phyloP scores from a whole-genome alignment of 92 coral and sea anemone genomes.

The Chrysogorgia sp. region DNA sequence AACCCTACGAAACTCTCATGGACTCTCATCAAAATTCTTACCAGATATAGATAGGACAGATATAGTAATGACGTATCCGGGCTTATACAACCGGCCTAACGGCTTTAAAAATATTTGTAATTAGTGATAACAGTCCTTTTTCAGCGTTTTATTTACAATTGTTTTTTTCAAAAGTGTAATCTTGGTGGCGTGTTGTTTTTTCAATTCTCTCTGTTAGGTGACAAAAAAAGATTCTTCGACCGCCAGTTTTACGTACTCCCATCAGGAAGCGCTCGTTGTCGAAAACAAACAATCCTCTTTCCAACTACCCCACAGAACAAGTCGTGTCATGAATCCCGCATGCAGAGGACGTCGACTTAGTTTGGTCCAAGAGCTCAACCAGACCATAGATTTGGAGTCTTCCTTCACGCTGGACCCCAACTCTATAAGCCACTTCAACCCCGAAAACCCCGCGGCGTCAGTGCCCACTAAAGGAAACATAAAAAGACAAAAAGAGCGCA shows the following conservation, averaged over 20 bases:
- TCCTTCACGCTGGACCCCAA: background rate
- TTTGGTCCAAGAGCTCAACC: slow-evolving; percentile 85
- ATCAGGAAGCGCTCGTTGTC: background rate
- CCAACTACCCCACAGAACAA: slow-evolving; percentile 18
- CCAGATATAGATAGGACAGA: too few relatives aligned
- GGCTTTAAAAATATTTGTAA: too few relatives aligned
- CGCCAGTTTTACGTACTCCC: too few relatives aligned
- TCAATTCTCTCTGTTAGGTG: slow-evolving; percentile 10
- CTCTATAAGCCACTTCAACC: background rate
- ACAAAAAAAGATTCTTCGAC: slow-evolving; percentile 19
- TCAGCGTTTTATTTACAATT: background rate
- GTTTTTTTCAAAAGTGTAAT: background rate
- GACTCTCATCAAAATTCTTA: too few relatives aligned
- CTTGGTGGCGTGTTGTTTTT: background rate
- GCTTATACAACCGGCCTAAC: too few relatives aligned
- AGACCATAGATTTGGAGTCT: slow-evolving; percentile 79
- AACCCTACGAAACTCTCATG: too few relatives aligned
- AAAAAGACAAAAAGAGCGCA: background rate
- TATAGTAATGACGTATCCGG: too few relatives aligned
- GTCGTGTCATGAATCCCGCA: slow-evolving; percentile 10
- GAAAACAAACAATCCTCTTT: slow-evolving; percentile 15
- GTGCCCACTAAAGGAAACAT: background rate
- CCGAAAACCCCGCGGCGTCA: background rate
- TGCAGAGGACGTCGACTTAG: slow-evolving; percentile 57
- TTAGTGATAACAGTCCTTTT: background rate